phyloP scores from a whole-genome alignment of 2,113 vertebrate genomes.

The Percina caprodes region DNA sequence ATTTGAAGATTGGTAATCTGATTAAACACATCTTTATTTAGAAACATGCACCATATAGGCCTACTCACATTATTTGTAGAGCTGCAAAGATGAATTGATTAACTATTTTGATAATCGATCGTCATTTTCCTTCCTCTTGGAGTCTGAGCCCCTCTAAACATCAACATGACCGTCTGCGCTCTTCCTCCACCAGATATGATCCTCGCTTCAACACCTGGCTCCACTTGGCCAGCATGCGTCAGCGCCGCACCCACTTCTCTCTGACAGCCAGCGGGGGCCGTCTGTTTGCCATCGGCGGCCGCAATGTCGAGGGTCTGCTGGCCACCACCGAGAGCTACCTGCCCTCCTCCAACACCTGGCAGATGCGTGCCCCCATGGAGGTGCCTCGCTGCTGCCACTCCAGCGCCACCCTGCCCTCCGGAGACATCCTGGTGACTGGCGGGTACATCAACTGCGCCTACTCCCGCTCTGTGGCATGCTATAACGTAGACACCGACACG shows the following conservation, averaged over 20 bases:
- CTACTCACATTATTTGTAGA: no score
- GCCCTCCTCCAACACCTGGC: constrained; percentile 87
- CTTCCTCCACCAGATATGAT: constrained; percentile 81
- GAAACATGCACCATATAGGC: neutral
- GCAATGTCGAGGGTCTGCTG: constrained; percentile 84
- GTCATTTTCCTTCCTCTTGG: no score
- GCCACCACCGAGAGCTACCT: constrained; percentile 87
- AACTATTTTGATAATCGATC: no score
- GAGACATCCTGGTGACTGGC: constrained; percentile 85
- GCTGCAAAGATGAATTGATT: no score
- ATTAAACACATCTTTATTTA: neutral
- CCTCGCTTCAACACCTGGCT: constrained; percentile 90
- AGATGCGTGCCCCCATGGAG: constrained; percentile 85
- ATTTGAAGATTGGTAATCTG: neutral
- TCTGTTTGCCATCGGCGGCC: constrained; percentile 86
- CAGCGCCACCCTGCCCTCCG: constrained; percentile 79
- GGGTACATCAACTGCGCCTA: constrained; percentile 89
- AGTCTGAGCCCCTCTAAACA: neutral
- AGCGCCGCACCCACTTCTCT: constrained; percentile 89
- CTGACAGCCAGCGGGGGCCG: constrained; percentile 84
- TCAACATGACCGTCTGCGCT: neutral
- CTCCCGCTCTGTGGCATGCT: constrained; percentile 83
- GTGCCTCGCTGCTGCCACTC: constrained; percentile 88
- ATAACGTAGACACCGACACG: constrained; percentile 76
- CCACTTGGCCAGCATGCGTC: constrained; percentile 88